These are phyloP conservation scores for Beaufortia kweichowensis DNA, from an alignment of 2,113 vertebrate genomes.

Conservation along the genomic window DNA sequence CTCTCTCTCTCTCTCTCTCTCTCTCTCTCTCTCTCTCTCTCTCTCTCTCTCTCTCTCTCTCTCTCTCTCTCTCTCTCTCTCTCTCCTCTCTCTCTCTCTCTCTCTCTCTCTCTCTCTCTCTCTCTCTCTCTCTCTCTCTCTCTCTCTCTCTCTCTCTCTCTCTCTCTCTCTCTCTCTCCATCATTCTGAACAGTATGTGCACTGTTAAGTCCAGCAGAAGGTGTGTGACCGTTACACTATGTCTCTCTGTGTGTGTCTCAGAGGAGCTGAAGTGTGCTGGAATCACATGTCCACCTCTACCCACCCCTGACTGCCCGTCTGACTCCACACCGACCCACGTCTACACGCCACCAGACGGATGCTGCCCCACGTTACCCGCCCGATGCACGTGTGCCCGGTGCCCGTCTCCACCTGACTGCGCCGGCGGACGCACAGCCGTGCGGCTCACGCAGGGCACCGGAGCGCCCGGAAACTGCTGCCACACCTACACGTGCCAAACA, in stretches of 20 bases:
- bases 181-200: background rate
- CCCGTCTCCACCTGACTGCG: slow-evolving; percentile 68
- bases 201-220: background rate
- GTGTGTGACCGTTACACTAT: background rate
- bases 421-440: slow-evolving; percentile 61
- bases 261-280: slow-evolving; percentile 72
- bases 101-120: too few species aligned
- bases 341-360: slow-evolving; percentile 69
- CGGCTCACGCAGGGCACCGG: slow-evolving; percentile 66
- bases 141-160: too few species aligned
- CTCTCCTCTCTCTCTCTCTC: too few species aligned
- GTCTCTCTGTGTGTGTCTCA: slow-evolving; percentile 55
- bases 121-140: too few species aligned
- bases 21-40: too few species aligned
- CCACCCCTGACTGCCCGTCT: slow-evolving; percentile 67
- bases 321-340: slow-evolving; percentile 72
- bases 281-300: slow-evolving; percentile 66
- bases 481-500: slow-evolving; percentile 74
- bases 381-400: slow-evolving; percentile 72
- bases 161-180: too few species aligned
- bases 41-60: too few species aligned
- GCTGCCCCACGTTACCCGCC: slow-evolving; percentile 70
- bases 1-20: too few species aligned
- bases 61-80: too few species aligned
- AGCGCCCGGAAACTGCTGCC: slow-evolving; percentile 75